Percentiles rank a stretch among this genome's conserved stretches.
Evolutionary conservation across 2,888 invertebrate species (phyloP).

Genomic region (Scaptomyza tumidula): DNA sequence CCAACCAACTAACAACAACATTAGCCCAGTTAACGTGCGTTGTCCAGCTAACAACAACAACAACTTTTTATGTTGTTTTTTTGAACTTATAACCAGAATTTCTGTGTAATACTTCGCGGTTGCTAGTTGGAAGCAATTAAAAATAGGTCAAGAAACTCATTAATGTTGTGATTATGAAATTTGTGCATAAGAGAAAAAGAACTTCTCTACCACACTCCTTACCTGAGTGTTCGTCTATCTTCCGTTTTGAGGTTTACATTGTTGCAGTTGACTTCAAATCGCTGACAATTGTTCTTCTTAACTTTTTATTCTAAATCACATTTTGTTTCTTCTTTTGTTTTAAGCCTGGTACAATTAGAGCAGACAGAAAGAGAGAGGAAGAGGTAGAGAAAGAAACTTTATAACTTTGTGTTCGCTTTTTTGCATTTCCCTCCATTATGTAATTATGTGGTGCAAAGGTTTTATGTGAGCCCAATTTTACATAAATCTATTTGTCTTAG

Average conservation of each 20-base stretch:
- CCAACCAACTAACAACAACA: slow-evolving; percentile 1
- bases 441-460: neutral
- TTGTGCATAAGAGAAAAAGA: slow-evolving; percentile 25
- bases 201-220: neutral
- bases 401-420: neutral
- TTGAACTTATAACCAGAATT: slow-evolving; percentile 26
- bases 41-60: neutral
- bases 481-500: slow-evolving; percentile 1
- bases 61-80: neutral
- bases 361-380: neutral
- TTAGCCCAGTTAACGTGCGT: slow-evolving; percentile 26
- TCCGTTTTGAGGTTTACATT: neutral
- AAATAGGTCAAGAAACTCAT: slow-evolving; percentile 76
- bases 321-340: slow-evolving; percentile 28
- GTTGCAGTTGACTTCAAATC: slow-evolving; percentile 28
- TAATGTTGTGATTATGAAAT: slow-evolving; percentile 65
- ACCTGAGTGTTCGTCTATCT: neutral
- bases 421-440: neutral
- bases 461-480: neutral
- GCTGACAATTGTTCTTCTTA: slow-evolving; percentile 30
- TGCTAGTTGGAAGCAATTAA: slow-evolving; percentile 56
- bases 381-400: neutral
- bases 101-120: slow-evolving; percentile 33
- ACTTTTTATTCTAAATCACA: slow-evolving; percentile 33
- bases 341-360: slow-evolving; percentile 9